Evolutionary conservation across 2,113 vertebrate genomes (phyloP).

Genomic region (Ophthalmolycus amberensis): DNA sequence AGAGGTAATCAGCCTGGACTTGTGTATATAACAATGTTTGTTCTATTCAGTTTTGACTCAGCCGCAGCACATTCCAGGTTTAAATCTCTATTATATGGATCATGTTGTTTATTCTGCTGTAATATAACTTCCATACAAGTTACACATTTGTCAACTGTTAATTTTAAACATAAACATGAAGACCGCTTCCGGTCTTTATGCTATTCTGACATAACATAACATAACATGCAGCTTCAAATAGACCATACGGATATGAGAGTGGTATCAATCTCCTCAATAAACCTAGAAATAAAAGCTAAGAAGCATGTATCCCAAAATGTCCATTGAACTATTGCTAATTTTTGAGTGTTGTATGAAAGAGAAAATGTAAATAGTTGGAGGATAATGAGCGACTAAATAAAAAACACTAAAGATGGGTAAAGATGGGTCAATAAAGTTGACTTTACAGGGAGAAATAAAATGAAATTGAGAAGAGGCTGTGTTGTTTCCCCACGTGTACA

Average conservation of each 20-base stretch:
- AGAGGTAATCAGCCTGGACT: not conserved
- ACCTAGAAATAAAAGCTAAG: not conserved
- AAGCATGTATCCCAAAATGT: not conserved
- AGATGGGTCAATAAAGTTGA: not conserved
- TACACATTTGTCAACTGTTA: not conserved
- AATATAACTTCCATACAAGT: not conserved
- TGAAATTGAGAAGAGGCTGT: slow-evolving; percentile 10
- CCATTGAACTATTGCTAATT: not conserved
- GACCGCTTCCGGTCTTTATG: no score
- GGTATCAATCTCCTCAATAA: not conserved
- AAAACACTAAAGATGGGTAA: not conserved
- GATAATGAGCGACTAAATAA: not conserved
- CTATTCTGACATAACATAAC: no score
- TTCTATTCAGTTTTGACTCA: not conserved
- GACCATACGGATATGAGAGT: no score
- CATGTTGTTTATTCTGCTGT: not conserved
- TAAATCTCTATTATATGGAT: not conserved
- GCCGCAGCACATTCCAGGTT: not conserved
- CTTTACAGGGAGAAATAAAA: slow-evolving; percentile 17
- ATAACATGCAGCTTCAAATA: no score
- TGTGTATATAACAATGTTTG: not conserved
- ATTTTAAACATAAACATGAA: not conserved
- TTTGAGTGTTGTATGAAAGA: not conserved
- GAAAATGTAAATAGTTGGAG: slow-evolving; percentile 1
- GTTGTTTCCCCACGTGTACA: slow-evolving; percentile 4